Evolutionary conservation across 2,888 invertebrate genomes (phyloP).

Genomic region (Thereva nobilitata): DNA sequence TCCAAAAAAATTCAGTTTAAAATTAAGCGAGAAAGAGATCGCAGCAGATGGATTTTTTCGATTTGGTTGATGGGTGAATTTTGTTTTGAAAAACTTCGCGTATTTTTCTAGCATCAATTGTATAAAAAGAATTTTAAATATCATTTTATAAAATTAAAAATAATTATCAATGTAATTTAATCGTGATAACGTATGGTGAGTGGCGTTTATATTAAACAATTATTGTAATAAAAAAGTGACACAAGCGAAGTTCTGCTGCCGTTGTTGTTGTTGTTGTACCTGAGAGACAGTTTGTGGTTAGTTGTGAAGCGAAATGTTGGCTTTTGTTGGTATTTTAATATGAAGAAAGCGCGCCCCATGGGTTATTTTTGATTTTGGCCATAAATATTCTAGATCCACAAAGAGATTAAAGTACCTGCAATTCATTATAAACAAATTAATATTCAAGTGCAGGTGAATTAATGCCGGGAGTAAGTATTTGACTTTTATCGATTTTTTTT

Average conservation of each 20-base stretch:
- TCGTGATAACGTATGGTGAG: conserved; percentile 20
- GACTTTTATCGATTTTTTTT: no score
- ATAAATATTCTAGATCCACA: neutral
- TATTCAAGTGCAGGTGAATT: no score
- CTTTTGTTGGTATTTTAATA: conserved; percentile 19
- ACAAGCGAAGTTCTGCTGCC: conserved; percentile 20
- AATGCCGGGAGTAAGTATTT: no score
- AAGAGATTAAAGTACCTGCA: no score
- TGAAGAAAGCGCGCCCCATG: neutral
- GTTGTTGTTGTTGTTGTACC: conserved; percentile 22
- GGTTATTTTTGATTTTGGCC: conserved; percentile 3
- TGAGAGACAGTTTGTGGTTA: conserved; percentile 19
- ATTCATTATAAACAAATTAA: no score
- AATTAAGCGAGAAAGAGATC: conserved; percentile 5
- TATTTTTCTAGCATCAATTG: conserved; percentile 14
- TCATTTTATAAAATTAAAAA: conserved; percentile 4
- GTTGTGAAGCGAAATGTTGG: conserved; percentile 14
- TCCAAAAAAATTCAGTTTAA: neutral
- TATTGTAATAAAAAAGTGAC: conserved; percentile 15
- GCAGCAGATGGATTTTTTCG: conserved; percentile 23
- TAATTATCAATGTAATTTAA: conserved; percentile 21
- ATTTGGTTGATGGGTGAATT: conserved; percentile 28
- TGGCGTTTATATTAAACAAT: conserved; percentile 3
- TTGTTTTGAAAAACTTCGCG: conserved; percentile 26
- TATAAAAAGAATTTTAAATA: conserved; percentile 10